Conservation (phyloP, 64 coral and sea anemone species). For the Pocillopora verrucosa region DNA sequence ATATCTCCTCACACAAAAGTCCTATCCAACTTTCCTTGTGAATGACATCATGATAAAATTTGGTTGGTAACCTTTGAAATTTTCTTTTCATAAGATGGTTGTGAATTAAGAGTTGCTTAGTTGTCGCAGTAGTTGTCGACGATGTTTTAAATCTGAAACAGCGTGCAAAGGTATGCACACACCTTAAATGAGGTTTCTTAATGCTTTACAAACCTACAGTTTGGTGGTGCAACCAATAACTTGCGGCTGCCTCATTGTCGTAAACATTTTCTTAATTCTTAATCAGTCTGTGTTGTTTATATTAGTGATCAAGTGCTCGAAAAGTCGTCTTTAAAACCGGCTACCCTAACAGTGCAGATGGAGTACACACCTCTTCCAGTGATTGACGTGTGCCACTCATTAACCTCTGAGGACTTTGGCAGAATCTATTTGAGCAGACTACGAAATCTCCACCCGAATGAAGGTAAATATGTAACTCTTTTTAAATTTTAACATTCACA, state of each 20-base stretch:
- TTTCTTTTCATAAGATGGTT: no score
- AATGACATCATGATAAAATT: no score
- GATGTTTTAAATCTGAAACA: no score
- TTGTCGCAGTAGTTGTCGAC: no score
- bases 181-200: no score
- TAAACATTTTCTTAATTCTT: background rate
- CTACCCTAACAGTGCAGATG: slow-evolving; percentile 33
- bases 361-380: slow-evolving; percentile 66
- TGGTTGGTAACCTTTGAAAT: no score
- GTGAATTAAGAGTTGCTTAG: no score
- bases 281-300: background rate
- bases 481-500: background rate
- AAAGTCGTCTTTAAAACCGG: slow-evolving; percentile 44
- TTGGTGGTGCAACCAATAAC: no score
- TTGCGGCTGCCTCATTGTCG: no score
- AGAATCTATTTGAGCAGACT: slow-evolving; percentile 38
- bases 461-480: slow-evolving; percentile 8
- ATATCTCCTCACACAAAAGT: background rate
- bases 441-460: slow-evolving; percentile 12
- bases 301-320: slow-evolving; percentile 59
- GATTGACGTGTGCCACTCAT: slow-evolving; percentile 50
- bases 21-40: background rate
- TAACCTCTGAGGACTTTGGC: slow-evolving; percentile 19
- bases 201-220: no score
- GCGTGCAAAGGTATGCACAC: no score